Conservation (phyloP, 2,797 vertebrate species). For the Premnoplex brunnescens region DNA sequence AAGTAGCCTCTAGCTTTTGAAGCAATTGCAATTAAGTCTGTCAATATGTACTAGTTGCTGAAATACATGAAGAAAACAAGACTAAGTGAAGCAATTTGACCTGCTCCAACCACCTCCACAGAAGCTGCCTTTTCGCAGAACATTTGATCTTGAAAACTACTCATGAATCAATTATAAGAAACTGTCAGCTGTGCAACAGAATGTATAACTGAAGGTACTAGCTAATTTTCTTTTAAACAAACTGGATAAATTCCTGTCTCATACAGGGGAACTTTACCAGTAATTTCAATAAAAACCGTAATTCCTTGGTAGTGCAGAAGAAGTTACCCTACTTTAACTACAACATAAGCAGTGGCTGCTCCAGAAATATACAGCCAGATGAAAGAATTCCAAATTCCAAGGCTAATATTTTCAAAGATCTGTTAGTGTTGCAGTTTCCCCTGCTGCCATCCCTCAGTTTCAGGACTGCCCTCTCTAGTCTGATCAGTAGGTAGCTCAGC, state of each 20-base stretch:
- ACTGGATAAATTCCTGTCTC: not conserved
- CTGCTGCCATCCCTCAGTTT: not conserved
- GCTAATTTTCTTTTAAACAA: not conserved
- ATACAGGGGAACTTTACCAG: not conserved
- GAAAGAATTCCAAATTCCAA: not conserved
- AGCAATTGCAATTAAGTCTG: constrained; percentile 54
- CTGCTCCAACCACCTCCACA: not conserved
- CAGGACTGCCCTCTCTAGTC: not conserved
- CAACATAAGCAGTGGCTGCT: not conserved
- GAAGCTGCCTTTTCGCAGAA: not conserved
- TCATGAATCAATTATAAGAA: not conserved
- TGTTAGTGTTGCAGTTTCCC: not conserved
- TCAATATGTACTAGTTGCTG: constrained; percentile 26
- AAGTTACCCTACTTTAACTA: not conserved
- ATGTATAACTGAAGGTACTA: not conserved
- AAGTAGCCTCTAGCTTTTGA: constrained; percentile 63
- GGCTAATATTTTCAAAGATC: not conserved
- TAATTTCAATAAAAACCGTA: not conserved
- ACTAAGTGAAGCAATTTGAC: constrained; percentile 31
- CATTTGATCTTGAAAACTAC: constrained; percentile 7
- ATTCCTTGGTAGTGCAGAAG: not conserved
- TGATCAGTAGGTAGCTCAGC: not conserved
- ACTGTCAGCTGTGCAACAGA: not conserved
- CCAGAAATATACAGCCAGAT: not conserved
- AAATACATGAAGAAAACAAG: constrained; percentile 22